These are phyloP conservation scores for Ophioninae sp. DNA, from an alignment of 2,888 invertebrate genomes.

Conservation along the genomic window DNA sequence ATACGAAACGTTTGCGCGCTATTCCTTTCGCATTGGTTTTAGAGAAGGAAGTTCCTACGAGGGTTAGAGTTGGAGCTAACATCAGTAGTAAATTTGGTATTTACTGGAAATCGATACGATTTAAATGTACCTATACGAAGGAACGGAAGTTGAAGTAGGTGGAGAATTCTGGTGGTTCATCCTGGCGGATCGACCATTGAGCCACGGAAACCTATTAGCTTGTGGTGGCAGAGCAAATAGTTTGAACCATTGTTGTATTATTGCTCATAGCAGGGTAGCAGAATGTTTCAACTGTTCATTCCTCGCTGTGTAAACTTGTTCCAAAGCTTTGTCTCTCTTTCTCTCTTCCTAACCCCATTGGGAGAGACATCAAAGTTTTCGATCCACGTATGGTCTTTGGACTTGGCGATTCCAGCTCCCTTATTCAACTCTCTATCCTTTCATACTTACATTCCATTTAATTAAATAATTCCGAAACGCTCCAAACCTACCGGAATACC, in stretches of 20 bases:
- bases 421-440: background rate
- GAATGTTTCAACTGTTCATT: conserved; percentile 34
- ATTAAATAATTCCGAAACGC: background rate
- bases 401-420: background rate
- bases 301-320: conserved; percentile 10
- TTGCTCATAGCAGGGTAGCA: conserved; percentile 42
- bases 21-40: conserved; percentile 62
- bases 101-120: conserved; percentile 39
- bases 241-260: conserved; percentile 57
- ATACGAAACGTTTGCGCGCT: conserved; percentile 63
- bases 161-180: conserved; percentile 20
- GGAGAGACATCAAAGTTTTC: conserved; percentile 1
- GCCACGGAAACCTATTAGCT: conserved; percentile 53
- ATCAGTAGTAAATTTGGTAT: conserved; percentile 58
- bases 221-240: conserved; percentile 55
- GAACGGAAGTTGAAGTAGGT: conserved; percentile 13
- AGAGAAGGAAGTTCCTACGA: conserved; percentile 35
- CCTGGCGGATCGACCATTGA: conserved; percentile 38
- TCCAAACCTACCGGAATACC: background rate
- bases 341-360: background rate
- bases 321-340: background rate
- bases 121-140: background rate
- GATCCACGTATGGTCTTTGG: background rate
- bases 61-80: conserved; percentile 52
- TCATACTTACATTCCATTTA: background rate